A percentile compares a stretch with the other conserved stretches of the same genome.
These are phyloP conservation scores for Girardinus metallicus DNA, from an alignment of 2,797 vertebrate genomes.

Conservation along the genomic window DNA sequence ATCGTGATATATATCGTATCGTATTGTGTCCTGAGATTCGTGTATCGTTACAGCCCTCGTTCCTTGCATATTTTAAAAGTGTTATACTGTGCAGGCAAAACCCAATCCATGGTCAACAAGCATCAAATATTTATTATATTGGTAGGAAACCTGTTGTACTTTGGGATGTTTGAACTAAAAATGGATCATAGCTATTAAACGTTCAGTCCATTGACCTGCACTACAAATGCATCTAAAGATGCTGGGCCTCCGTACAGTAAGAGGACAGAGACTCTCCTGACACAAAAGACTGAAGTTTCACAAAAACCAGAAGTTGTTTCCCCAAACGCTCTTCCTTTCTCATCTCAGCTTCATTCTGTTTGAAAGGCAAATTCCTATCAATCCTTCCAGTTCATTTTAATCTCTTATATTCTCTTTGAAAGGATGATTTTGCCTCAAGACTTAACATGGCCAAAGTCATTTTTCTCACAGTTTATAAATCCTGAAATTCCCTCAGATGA, in stretches of 20 bases:
- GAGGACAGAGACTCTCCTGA: conserved; percentile 13
- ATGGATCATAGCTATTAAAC: neutral
- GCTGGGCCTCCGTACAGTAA: neutral
- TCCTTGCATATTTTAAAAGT: neutral
- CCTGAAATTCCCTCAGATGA: conserved; percentile 16
- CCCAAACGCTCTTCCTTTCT: conserved; percentile 38
- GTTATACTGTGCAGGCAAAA: neutral
- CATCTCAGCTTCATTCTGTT: conserved; percentile 30
- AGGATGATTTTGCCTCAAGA: conserved; percentile 9
- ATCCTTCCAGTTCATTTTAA: conserved; percentile 21
- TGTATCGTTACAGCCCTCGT: too few species aligned
- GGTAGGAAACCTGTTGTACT: neutral
- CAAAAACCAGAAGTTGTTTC: conserved; percentile 50
- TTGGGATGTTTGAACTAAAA: neutral
- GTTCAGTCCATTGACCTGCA: neutral
- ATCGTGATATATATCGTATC: too few species aligned
- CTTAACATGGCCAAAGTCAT: conserved; percentile 1
- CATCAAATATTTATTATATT: neutral
- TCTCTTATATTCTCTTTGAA: conserved; percentile 39
- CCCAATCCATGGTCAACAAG: neutral
- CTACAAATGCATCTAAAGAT: neutral
- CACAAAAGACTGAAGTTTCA: conserved; percentile 26
- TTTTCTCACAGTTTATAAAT: conserved; percentile 15
- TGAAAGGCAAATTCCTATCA: conserved; percentile 42
- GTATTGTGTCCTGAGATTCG: too few species aligned